Conservation (phyloP, 1,140 invertebrate species). For the Brachionus rubens region DNA sequence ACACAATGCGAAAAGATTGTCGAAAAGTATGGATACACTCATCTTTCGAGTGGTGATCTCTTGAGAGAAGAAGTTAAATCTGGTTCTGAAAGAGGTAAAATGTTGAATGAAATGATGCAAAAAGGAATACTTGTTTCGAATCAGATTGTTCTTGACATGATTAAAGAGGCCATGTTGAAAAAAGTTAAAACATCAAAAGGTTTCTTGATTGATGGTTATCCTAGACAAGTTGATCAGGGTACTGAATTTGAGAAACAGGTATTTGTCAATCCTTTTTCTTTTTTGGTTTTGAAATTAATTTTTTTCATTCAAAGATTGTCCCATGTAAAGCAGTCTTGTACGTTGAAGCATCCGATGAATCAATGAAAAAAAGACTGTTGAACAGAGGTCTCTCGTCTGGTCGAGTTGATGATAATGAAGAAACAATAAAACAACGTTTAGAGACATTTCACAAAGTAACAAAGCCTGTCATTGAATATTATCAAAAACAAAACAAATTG, state of each 20-base stretch:
- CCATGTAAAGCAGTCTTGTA: background rate
- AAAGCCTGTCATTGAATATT: slow-evolving; percentile 81
- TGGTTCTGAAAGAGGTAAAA: slow-evolving; percentile 74
- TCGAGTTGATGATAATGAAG: slow-evolving; percentile 90
- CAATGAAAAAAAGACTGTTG: slow-evolving; percentile 77
- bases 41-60: slow-evolving; percentile 83
- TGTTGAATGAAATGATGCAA: slow-evolving; percentile 78
- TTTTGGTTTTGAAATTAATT: background rate
- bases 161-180: slow-evolving; percentile 57
- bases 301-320: background rate
- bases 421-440: slow-evolving; percentile 88
- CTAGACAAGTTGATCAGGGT: slow-evolving; percentile 77
- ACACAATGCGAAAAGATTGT: slow-evolving; percentile 79
- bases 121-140: slow-evolving; percentile 77
- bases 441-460: slow-evolving; percentile 88
- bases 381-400: slow-evolving; percentile 82
- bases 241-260: slow-evolving; percentile 73
- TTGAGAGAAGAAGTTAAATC: slow-evolving; percentile 79
- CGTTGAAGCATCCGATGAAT: slow-evolving; percentile 76
- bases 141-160: slow-evolving; percentile 55
- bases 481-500: slow-evolving; percentile 68
- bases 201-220: slow-evolving; percentile 83
- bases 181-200: slow-evolving; percentile 62
- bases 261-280: background rate
- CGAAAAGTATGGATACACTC: slow-evolving; percentile 72